Percentiles rank a stretch among this genome's conserved stretches.
Evolutionary conservation across 2,113 vertebrate species (phyloP).

Genomic region (Meriones unguiculatus): DNA sequence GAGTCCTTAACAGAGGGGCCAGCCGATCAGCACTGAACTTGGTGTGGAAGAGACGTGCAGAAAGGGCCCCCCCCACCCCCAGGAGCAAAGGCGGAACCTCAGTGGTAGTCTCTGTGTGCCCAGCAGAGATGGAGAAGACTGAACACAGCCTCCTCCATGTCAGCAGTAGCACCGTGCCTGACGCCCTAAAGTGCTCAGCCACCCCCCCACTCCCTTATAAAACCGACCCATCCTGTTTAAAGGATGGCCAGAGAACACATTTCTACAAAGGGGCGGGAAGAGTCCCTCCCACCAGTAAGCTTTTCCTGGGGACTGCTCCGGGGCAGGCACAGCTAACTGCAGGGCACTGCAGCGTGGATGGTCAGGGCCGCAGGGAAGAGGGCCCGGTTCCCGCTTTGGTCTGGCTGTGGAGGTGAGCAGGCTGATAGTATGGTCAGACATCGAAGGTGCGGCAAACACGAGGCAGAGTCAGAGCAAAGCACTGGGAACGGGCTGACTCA

Average conservation of each 20-base stretch:
- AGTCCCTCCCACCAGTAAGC: background rate
- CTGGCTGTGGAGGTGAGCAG: slow-evolving; percentile 84
- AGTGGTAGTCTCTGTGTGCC: background rate
- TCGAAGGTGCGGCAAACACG: background rate
- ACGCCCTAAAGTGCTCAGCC: background rate
- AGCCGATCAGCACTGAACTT: slow-evolving; percentile 29
- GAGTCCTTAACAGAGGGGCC: slow-evolving; percentile 69
- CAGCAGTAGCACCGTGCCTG: background rate
- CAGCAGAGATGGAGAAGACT: background rate
- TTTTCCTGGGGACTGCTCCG: background rate
- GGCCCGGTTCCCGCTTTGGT: background rate
- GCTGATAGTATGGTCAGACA: slow-evolving; percentile 78
- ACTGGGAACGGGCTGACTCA: background rate
- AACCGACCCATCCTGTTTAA: background rate
- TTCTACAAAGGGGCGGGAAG: accelerated
- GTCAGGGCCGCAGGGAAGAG: background rate
- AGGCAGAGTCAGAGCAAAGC: slow-evolving; percentile 12
- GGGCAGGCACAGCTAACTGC: background rate
- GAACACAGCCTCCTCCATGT: background rate
- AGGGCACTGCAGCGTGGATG: background rate
- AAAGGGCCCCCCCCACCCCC: background rate
- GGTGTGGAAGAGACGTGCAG: background rate
- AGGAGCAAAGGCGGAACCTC: background rate
- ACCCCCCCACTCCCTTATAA: background rate
- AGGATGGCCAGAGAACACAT: background rate